These are phyloP conservation scores for Luperina nickerlii DNA, from an alignment of 2,888 invertebrate species.

Conservation along the genomic window DNA sequence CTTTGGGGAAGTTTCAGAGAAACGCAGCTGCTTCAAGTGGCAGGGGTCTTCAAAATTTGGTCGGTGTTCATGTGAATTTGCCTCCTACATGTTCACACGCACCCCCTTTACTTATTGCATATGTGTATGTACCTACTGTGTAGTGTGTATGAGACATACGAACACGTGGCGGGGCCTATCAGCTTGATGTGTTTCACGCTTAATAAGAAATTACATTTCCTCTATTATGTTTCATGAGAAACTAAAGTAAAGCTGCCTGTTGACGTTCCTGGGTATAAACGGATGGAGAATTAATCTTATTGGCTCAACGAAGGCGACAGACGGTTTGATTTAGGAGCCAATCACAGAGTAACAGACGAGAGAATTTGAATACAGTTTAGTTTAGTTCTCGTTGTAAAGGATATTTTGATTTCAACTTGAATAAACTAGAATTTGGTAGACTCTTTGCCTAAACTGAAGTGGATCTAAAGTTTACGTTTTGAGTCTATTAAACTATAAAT, in stretches of 20 bases:
- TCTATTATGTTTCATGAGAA: constrained; percentile 45
- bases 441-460: background rate
- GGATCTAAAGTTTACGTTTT: background rate
- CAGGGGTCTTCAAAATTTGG: constrained; percentile 70
- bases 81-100: constrained; percentile 81
- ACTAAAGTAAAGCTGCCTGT: constrained; percentile 13
- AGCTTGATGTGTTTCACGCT: constrained; percentile 50
- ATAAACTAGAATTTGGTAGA: background rate
- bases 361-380: constrained; percentile 1
- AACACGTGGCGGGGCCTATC: constrained; percentile 57
- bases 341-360: constrained; percentile 11
- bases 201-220: constrained; percentile 57
- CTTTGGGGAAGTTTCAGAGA: constrained; percentile 60
- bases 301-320: background rate
- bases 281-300: constrained; percentile 28
- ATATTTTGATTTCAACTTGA: background rate
- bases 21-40: constrained; percentile 67
- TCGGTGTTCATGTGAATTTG: constrained; percentile 79
- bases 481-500: background rate
- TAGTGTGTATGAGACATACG: constrained; percentile 49
- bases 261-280: constrained; percentile 13
- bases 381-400: background rate
- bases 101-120: constrained; percentile 66
- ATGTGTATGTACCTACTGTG: constrained; percentile 42
- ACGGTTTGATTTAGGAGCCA: constrained; percentile 22